phyloP scores from a whole-genome alignment of 2,797 vertebrate genomes.

The Mus spretus region DNA sequence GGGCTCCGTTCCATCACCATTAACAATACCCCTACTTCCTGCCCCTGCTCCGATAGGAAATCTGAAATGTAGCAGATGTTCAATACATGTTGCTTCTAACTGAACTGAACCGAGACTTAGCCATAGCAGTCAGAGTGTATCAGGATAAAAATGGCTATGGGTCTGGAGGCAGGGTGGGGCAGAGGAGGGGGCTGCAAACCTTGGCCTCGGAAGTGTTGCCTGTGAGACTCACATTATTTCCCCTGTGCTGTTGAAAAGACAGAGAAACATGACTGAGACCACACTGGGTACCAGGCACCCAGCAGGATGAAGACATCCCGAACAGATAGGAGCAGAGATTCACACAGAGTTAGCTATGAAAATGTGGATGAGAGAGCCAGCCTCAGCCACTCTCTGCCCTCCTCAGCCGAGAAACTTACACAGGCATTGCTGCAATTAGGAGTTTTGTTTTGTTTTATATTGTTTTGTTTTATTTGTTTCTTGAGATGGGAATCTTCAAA shows the following conservation, averaged over 20 bases:
- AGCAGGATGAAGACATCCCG: neutral
- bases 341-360: neutral
- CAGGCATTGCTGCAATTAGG: neutral
- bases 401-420: neutral
- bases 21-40: neutral
- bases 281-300: neutral
- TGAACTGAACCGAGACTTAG: conserved; percentile 16
- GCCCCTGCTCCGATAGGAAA: neutral
- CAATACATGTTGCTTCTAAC: conserved; percentile 9
- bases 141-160: neutral
- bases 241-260: neutral
- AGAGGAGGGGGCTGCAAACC: neutral
- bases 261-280: neutral
- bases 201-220: neutral
- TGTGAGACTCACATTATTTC: neutral
- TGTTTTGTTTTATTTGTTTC: neutral
- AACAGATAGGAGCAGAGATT: neutral
- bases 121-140: neutral
- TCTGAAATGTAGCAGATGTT: neutral
- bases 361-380: neutral
- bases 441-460: neutral
- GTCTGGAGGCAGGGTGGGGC: too few relatives aligned
- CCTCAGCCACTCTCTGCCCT: neutral
- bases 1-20: neutral
- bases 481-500: neutral